Evolutionary conservation across 2,797 vertebrate genomes (phyloP).

Genomic region (Lagodon rhomboides): DNA sequence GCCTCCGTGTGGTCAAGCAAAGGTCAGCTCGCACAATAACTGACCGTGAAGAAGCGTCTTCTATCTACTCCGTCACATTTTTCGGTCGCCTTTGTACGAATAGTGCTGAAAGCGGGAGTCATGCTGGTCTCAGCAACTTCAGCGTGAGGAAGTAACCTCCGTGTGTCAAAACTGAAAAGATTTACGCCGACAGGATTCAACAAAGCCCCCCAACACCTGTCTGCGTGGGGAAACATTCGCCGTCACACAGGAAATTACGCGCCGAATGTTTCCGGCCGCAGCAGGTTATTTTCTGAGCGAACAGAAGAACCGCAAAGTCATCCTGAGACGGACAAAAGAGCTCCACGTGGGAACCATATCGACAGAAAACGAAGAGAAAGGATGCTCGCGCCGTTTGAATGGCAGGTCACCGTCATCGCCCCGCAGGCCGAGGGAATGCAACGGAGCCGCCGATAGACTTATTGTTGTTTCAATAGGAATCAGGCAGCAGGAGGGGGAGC

Average conservation of each 20-base stretch:
- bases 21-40: conserved; percentile 53
- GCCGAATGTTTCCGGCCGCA: not conserved
- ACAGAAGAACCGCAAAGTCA: not conserved
- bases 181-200: not conserved
- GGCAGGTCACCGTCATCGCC: conserved; percentile 12
- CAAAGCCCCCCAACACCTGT: not conserved
- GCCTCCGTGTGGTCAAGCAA: conserved; percentile 22
- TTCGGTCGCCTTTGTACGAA: not conserved
- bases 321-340: not conserved
- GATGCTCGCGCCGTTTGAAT: conserved; percentile 23
- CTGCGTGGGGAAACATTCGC: not conserved
- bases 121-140: not conserved
- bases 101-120: not conserved
- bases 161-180: not conserved
- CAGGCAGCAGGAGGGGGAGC: conserved; percentile 16
- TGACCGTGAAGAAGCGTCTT: conserved; percentile 24
- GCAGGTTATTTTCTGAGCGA: not conserved
- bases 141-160: not conserved
- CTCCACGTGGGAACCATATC: not conserved
- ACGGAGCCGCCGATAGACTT: conserved; percentile 11
- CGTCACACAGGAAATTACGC: not conserved
- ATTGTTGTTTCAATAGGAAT: conserved; percentile 26
- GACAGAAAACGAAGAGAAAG: not conserved
- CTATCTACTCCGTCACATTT: not conserved
- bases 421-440: not conserved